These are phyloP conservation scores for Pocillopora meandrina DNA, from an alignment of 92 coral and sea anemone genomes.

Conservation along the genomic window DNA sequence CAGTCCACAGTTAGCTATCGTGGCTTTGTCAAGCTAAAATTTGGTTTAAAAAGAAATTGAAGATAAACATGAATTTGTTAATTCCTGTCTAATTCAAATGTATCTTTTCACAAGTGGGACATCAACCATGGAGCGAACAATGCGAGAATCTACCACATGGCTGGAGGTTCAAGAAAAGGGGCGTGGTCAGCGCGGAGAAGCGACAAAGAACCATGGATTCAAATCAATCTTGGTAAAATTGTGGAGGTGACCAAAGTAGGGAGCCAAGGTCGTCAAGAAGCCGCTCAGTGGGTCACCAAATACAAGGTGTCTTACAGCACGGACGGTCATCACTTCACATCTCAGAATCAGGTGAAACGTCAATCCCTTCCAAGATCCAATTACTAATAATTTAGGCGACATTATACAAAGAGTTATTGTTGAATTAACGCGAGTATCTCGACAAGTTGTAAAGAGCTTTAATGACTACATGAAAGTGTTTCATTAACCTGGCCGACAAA, in stretches of 20 bases:
- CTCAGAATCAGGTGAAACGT: background rate
- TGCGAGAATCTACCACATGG: background rate
- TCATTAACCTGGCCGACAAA: no score
- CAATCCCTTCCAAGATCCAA: background rate
- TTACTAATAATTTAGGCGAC: no score
- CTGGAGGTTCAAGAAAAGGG: background rate
- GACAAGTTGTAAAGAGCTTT: no score
- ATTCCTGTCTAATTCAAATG: no score
- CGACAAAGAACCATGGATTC: slow-evolving; percentile 6
- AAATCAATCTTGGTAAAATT: slow-evolving; percentile 6
- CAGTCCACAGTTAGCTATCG: no score
- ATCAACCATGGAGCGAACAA: background rate
- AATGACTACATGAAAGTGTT: no score
- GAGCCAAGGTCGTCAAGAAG: background rate
- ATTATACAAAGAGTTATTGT: no score
- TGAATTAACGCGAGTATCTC: no score
- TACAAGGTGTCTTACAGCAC: slow-evolving; percentile 8
- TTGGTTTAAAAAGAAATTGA: no score
- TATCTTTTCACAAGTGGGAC: background rate
- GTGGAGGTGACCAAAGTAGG: background rate
- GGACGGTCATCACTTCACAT: background rate
- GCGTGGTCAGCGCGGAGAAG: background rate
- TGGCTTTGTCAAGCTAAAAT: no score
- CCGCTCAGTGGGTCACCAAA: background rate
- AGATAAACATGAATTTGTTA: no score